phyloP scores from a whole-genome alignment of 2,888 invertebrate genomes.

The Sinhomidia bicolor region DNA sequence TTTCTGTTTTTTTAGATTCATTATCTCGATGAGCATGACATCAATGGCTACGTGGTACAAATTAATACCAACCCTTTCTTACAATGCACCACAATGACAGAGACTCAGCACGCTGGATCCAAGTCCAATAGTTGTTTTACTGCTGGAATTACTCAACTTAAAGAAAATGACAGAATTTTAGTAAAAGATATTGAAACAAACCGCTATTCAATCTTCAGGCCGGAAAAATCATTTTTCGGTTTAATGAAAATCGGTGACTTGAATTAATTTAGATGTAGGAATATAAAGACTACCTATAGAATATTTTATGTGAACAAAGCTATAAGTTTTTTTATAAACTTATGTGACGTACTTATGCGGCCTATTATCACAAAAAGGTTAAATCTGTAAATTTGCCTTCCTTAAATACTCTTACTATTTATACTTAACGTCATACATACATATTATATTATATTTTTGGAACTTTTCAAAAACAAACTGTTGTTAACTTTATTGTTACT shows the following conservation, averaged over 20 bases:
- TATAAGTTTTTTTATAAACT: too few species aligned
- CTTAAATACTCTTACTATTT: too few species aligned
- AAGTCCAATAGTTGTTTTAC: slow-evolving; percentile 90
- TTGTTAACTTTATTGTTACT: too few species aligned
- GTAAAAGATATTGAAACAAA: slow-evolving; percentile 88
- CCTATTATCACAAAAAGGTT: too few species aligned
- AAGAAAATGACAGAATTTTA: slow-evolving; percentile 86
- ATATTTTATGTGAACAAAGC: too few species aligned
- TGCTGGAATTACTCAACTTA: slow-evolving; percentile 86
- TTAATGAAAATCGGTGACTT: slow-evolving; percentile 86
- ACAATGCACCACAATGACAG: slow-evolving; percentile 89
- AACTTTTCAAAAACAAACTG: too few species aligned
- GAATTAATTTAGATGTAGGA: too few species aligned
- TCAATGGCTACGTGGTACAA: slow-evolving; percentile 89
- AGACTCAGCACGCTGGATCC: slow-evolving; percentile 83
- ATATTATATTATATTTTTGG: too few species aligned
- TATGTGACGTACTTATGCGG: too few species aligned
- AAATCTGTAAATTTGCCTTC: too few species aligned
- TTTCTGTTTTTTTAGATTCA: slow-evolving; percentile 85
- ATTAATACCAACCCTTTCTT: slow-evolving; percentile 85
- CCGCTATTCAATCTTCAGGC: slow-evolving; percentile 87
- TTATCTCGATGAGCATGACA: slow-evolving; percentile 89
- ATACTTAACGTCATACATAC: too few species aligned
- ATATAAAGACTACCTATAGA: too few species aligned
- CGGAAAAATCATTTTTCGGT: slow-evolving; percentile 92